phyloP scores from a whole-genome alignment of 2,888 invertebrate genomes.

The Apotomis capreana region DNA sequence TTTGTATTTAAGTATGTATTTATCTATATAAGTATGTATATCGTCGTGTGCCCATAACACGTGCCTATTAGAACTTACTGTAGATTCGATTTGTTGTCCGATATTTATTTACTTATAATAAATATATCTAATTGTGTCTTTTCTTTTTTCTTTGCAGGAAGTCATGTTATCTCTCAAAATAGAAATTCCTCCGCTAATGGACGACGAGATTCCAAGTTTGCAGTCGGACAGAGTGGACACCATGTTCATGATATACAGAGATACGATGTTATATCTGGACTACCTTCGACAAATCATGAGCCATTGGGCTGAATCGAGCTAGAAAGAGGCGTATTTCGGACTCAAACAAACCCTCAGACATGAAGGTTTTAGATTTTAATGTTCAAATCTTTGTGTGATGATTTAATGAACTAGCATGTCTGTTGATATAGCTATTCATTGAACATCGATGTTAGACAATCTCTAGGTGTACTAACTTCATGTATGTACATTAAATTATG shows the following conservation, averaged over 20 bases:
- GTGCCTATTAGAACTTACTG: too few species aligned
- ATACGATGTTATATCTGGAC: conserved; percentile 35
- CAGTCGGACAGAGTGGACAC: conserved; percentile 8
- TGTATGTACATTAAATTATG: conserved; percentile 15
- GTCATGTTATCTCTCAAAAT: conserved; percentile 12
- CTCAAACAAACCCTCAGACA: conserved; percentile 4
- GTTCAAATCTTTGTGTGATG: conserved; percentile 8
- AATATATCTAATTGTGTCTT: background rate
- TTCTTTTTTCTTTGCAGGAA: conserved; percentile 14
- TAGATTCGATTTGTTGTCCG: too few species aligned
- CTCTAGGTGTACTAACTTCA: conserved; percentile 15
- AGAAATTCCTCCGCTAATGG: conserved; percentile 8
- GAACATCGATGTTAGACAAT: conserved; percentile 14
- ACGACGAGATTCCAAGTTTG: conserved; percentile 11
- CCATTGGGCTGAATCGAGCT: background rate
- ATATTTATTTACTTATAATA: too few species aligned
- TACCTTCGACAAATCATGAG: conserved; percentile 27
- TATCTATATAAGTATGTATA: too few species aligned
- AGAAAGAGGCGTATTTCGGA: background rate
- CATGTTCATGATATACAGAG: conserved; percentile 37
- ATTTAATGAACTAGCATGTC: background rate
- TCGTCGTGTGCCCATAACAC: too few species aligned
- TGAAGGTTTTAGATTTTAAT: conserved; percentile 6
- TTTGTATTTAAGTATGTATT: too few species aligned
- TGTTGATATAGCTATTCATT: background rate